Evolutionary conservation across 2,797 vertebrate species (phyloP), one percentile per base, ranked within the genome.

Genomic region (Xenentodon cancila): DNA sequence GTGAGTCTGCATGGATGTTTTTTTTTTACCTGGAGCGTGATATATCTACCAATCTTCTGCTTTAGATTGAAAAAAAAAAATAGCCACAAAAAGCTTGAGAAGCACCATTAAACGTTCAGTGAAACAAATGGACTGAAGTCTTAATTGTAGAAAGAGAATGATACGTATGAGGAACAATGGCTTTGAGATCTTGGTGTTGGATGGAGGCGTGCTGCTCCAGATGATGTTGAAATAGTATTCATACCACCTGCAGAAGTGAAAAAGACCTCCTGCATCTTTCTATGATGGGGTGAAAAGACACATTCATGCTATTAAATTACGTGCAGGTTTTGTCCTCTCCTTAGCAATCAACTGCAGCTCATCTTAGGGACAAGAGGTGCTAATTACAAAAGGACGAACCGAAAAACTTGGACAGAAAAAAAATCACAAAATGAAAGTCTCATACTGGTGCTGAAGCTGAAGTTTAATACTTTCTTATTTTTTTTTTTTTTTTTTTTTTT

Each of bases 361-460:
- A 85, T 88, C 89, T 89, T 90, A 91, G 91, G 93, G 81, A 77
- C 83, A 88, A 79, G 69, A 95, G 91, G 93, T 94, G 94, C 89
- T 95, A 94, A 96, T 95, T 94, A 92, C 90, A 90, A 88, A 88
- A 76, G 79, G 73, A 90, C 83, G 87, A 93, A 91, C 87, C 87
- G 3, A 9, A 44, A 74, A 92, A 89, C 84, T 77, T 89, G 79
- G 19, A 80, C 19, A 19, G 16, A 25, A 52, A 30, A 75, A 84
- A 84, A 83, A 61, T 22, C 75, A n/a, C 71, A 55, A 86, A 85
- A 63, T 8, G 16, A 54, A 37, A 3, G 53, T 59, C 45, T 55
- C 40, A 60, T 0, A 47, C 42, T 56, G n/a, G 32, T 21, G 53
- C 34, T 18, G 20, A 16, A 53, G 52, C 7, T 75, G 18, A 50